phyloP scores from a whole-genome alignment of 2,113 vertebrate genomes.

The Ondatra zibethicus region DNA sequence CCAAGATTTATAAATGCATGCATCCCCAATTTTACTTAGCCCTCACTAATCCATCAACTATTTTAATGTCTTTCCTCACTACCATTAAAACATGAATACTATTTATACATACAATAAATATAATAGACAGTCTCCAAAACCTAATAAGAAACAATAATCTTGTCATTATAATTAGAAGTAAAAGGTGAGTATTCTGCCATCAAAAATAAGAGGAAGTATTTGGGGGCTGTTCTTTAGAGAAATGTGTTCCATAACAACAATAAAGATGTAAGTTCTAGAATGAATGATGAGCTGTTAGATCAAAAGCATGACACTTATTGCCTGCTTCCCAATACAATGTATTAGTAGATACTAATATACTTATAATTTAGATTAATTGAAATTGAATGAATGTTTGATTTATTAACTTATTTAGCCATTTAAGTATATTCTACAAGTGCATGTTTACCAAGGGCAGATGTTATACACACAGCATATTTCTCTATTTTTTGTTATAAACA shows the following conservation, averaged over 20 bases:
- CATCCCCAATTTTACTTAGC: background rate
- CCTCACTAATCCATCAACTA: background rate
- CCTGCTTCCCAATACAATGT: background rate
- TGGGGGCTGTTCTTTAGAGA: background rate
- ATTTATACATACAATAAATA: constrained; percentile 43
- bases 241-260: background rate
- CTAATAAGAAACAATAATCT: background rate
- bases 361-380: background rate
- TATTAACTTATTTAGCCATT: background rate
- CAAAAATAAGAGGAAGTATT: background rate
- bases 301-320: background rate
- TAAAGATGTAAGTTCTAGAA: background rate
- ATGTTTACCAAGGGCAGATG: background rate
- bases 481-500: background rate
- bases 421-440: background rate
- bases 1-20: constrained; percentile 26
- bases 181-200: background rate
- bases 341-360: background rate
- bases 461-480: background rate
- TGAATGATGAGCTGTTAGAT: background rate
- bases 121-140: background rate
- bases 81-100: background rate
- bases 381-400: background rate
- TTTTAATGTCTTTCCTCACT: background rate
- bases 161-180: background rate